Conservation (phyloP, 2,888 invertebrate species). For the Heteromurus nitidus region DNA sequence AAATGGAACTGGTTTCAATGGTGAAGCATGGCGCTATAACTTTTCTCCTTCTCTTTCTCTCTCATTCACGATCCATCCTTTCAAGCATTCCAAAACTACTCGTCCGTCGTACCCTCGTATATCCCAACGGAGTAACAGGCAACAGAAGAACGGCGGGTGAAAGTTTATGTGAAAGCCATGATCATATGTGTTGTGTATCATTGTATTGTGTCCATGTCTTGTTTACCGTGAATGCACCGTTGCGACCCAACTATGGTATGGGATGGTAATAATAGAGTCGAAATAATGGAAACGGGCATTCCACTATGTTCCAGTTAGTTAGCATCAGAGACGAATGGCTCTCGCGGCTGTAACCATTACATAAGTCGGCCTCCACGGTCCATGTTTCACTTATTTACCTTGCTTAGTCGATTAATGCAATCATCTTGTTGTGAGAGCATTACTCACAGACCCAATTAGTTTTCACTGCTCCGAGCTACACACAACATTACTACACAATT, state of each 20-base stretch:
- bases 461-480: constrained; percentile 49
- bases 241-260: constrained; percentile 25
- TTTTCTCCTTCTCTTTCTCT: constrained; percentile 30
- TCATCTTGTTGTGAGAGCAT: constrained; percentile 68
- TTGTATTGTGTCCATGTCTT: constrained; percentile 37
- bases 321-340: constrained; percentile 59
- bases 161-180: constrained; percentile 63
- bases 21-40: constrained; percentile 25
- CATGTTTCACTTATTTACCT: constrained; percentile 65
- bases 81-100: background rate
- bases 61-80: background rate
- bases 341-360: constrained; percentile 60
- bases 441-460: constrained; percentile 71
- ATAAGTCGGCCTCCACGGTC: constrained; percentile 62
- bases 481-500: constrained; percentile 2
- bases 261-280: background rate
- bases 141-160: constrained; percentile 51
- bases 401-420: constrained; percentile 68
- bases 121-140: constrained; percentile 47
- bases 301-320: constrained; percentile 26
- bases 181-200: constrained; percentile 44
- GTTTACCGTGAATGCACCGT: constrained; percentile 35
- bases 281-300: constrained; percentile 46
- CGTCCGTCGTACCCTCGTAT: constrained; percentile 5
- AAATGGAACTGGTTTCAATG: background rate